Percentiles rank a stretch among this genome's conserved stretches.
phyloP scores from a whole-genome alignment of 2,113 vertebrate genomes.

The Grammomys dolichurus region DNA sequence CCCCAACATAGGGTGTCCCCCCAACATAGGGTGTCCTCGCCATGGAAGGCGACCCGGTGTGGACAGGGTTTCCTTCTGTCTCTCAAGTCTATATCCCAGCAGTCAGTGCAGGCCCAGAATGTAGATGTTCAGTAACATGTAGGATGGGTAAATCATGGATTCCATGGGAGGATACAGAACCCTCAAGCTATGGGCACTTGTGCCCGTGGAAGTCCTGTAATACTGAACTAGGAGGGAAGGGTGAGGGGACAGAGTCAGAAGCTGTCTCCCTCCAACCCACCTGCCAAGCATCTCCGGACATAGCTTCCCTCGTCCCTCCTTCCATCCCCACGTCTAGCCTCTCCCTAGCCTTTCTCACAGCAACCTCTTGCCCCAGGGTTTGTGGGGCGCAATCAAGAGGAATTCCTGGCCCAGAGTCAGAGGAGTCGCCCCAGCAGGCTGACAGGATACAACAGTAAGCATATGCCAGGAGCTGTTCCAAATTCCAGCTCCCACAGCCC shows the following conservation, averaged over 20 bases:
- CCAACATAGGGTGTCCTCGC: not conserved
- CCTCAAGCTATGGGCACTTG: no score
- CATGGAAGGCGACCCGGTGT: not conserved
- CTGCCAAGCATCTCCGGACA: not conserved
- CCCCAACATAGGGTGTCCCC: no score
- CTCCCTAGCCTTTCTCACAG: constrained; percentile 16
- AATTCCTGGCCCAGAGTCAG: constrained; percentile 83
- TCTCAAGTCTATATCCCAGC: not conserved
- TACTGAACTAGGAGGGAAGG: not conserved
- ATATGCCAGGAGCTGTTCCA: constrained; percentile 72
- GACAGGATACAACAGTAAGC: not conserved
- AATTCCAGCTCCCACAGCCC: constrained; percentile 82
- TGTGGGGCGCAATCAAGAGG: constrained; percentile 65
- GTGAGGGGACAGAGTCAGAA: not conserved
- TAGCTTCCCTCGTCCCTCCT: not conserved
- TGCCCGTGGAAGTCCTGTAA: accelerated
- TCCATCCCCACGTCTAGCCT: not conserved
- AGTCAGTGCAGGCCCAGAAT: not conserved
- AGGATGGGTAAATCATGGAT: not conserved
- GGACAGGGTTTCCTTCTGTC: not conserved
- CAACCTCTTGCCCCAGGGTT: constrained; percentile 53
- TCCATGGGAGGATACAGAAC: not conserved
- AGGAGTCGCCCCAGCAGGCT: constrained; percentile 81
- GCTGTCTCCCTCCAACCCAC: no score
- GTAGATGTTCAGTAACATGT: not conserved